Base-by-base conservation (phyloP, 1,140 invertebrate species). In the Alviniconcha marisindica region DNA sequence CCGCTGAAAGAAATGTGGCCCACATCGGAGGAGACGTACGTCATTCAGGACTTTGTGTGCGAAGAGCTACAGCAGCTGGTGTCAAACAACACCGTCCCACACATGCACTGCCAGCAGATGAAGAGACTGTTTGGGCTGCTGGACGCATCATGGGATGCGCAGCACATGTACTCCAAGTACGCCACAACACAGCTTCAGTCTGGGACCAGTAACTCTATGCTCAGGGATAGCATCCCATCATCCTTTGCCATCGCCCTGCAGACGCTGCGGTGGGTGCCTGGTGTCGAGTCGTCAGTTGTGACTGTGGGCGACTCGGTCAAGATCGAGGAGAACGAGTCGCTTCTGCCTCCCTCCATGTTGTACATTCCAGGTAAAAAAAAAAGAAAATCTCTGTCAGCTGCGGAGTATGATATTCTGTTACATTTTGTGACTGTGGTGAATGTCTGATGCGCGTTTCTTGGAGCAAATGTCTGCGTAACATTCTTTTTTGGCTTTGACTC, bases 221-320 rank as follows among this genome's bases (percentile, higher is more conserved):
- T 80, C 36, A 66, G 36, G 36, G 56, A 80, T 18, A 21, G 28
- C 24, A 44, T 83, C 7, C 83, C 86, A 7, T 85, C 88, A 0
- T 91, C 90, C 3, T 89, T 91, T 73, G 83, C 84, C 44, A 84
- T 90, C 5, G 71, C 84, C 66, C 84, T 91, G 38, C 77, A 85
- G 66, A 84, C 82, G 14, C 36, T 85, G 42, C 73, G 63, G 21
- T 92, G 91, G 91, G 73, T 91, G 48, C 91, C 91, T 42, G 88
- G 86, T 0, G 31, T 83, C 18, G 60, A 87, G 78, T 81, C 60
- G 2, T 71, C 44, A 24, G 69, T 83, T 3, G 38, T 79, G n/a
- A 74, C 28, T 2, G n/a, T 81, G 33, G 74, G 85, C 10, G 77
- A 36, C 14, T 73, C 74, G 14, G 56, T 15, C 14, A 83, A 24